A percentile compares a stretch with the other conserved stretches of the same genome.
These are phyloP conservation scores for Sipha flava DNA, from an alignment of 1,140 invertebrate genomes.

Conservation along the genomic window DNA sequence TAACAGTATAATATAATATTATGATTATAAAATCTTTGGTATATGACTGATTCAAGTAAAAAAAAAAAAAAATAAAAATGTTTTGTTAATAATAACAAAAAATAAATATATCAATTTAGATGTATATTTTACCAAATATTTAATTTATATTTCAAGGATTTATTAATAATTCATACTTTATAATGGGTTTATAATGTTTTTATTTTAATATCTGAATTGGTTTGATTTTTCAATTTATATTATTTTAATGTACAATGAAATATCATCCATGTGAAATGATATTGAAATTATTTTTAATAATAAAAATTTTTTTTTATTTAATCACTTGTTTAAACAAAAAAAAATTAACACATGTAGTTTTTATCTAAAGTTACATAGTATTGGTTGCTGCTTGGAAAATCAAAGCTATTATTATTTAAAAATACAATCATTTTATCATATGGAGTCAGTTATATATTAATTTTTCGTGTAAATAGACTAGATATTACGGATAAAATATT, in stretches of 20 bases:
- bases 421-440: neutral
- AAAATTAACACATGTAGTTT: neutral
- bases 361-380: neutral
- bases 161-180: neutral
- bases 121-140: neutral
- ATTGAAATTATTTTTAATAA: neutral
- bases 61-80: neutral
- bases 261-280: neutral
- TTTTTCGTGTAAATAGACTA: neutral
- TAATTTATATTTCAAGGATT: neutral
- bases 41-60: constrained; percentile 9
- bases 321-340: neutral
- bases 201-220: neutral
- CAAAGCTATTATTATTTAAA: neutral
- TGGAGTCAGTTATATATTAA: neutral
- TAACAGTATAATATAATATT: neutral
- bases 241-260: neutral
- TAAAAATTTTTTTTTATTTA: neutral
- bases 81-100: neutral
- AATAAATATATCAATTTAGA: neutral
- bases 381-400: neutral
- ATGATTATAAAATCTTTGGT: neutral
- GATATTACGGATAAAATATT: neutral
- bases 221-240: neutral
- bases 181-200: neutral